These are phyloP conservation scores for Melinaea menophilus DNA, from an alignment of 2,888 invertebrate species.

Conservation along the genomic window DNA sequence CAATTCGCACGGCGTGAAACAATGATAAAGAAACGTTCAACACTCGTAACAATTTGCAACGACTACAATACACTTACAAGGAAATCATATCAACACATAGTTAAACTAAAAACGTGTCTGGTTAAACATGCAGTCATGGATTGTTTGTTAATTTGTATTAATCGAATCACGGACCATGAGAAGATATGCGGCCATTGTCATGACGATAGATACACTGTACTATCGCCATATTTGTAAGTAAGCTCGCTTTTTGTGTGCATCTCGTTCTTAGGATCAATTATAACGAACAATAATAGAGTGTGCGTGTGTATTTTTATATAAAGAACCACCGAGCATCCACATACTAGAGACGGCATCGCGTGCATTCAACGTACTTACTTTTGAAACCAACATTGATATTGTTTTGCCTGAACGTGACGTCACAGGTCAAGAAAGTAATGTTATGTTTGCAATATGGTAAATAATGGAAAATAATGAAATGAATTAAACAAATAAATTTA, in stretches of 20 bases:
- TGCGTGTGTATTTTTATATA: no score
- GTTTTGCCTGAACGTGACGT: no score
- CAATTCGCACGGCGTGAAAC: neutral
- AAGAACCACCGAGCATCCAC: no score
- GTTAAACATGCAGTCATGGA: constrained; percentile 38
- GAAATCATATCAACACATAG: constrained; percentile 54
- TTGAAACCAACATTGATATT: no score
- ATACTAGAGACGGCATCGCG: no score
- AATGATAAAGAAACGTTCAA: constrained; percentile 1
- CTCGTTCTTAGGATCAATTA: neutral
- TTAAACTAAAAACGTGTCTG: constrained; percentile 51
- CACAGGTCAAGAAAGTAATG: no score
- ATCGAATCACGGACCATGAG: constrained; percentile 39
- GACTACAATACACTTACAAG: constrained; percentile 52
- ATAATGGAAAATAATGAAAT: no score
- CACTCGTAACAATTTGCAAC: constrained; percentile 6
- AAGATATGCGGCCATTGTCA: constrained; percentile 24
- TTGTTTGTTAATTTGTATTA: constrained; percentile 40
- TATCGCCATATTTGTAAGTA: constrained; percentile 10
- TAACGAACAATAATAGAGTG: no score
- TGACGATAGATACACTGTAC: constrained; percentile 6
- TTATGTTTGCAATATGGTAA: no score
- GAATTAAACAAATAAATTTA: no score
- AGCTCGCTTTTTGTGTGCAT: neutral
- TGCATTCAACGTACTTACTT: no score